Evolutionary conservation across 1,140 invertebrate species (phyloP), one percentile per base, ranked within the genome.

Genomic region (Pararge aegeria): DNA sequence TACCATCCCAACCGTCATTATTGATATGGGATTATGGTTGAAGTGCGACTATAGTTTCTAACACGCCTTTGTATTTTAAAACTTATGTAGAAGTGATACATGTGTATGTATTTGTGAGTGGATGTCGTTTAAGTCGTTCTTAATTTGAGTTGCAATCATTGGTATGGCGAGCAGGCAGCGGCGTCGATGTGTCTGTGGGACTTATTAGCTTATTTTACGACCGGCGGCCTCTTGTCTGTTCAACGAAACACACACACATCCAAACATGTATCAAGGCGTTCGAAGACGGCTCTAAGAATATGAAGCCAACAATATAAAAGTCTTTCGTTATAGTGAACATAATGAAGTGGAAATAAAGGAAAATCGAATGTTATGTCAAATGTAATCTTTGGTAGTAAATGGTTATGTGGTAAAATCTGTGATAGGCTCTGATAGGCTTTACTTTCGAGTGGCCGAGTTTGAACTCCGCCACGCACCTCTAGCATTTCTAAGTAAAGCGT

Each of bases 131-230:
- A 73, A 13, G 67, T 38, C 64, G 57, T 70, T 80, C 55, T 52
- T 61, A 49, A 20, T 49, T 42, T 48, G 55, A 13, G 51, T 27
- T 13, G 30, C 29, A 37, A 46, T 75, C 68, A 75, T 83, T 78
- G 80, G 77, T 84, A 83, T 80, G 78, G 80, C 73, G 64, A 74
- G 55, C 77, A 78, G 68, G 76, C 80, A 61, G 56, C 78, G 83
- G 83, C 81, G 83, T 80, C 84, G 76, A 80, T 79, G 77, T 83
- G 84, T 87, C 84, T 87, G 75, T 87, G 66, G 70, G 74, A 75
- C 73, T 81, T 79, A 87, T 87, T 85, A 85, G 76, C 74, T 83
- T 70, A 67, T 71, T 83, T 81, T 75, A 83, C 68, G 73, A 81
- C 61, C 58, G 68, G 73, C 74, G 74, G 76, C 73, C 68, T 73